A percentile compares a stretch with the other conserved stretches of the same genome.
Conservation (phyloP, 2,888 invertebrate genomes). For the Apamea anceps region DNA sequence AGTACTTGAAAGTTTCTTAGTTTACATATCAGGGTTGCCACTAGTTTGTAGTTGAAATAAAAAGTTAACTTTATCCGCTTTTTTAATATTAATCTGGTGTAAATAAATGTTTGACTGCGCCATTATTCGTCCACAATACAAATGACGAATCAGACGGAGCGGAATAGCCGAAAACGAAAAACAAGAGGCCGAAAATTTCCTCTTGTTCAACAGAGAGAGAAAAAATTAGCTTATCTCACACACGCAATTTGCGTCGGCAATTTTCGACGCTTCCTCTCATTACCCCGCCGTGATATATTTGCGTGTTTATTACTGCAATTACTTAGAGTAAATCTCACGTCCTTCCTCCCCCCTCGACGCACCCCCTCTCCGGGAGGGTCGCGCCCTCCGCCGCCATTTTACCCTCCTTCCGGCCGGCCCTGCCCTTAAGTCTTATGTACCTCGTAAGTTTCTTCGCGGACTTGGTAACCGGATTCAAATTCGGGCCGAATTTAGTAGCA, state of each 20-base stretch:
- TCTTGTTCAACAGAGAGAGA: constrained; percentile 73
- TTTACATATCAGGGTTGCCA: background rate
- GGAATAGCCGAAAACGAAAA: constrained; percentile 63
- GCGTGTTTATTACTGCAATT: constrained; percentile 91
- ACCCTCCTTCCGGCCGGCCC: constrained; percentile 89
- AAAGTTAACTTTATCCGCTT: background rate
- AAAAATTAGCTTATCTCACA: constrained; percentile 90
- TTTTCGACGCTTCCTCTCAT: constrained; percentile 90
- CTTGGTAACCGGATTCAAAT: constrained; percentile 90
- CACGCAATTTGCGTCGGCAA: constrained; percentile 90
- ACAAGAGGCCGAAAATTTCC: constrained; percentile 64
- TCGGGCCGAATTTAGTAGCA: constrained; percentile 90
- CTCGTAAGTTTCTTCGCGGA: constrained; percentile 90
- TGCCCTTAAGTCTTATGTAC: constrained; percentile 91
- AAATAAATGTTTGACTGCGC: constrained; percentile 37
- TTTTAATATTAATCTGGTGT: background rate
- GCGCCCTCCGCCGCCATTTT: constrained; percentile 88
- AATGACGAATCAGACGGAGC: constrained; percentile 62
- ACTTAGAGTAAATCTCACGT: constrained; percentile 91
- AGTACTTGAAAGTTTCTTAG: constrained; percentile 1
- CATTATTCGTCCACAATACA: constrained; percentile 54
- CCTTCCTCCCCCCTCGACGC: constrained; percentile 86
- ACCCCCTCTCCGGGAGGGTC: constrained; percentile 81
- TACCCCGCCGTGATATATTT: constrained; percentile 90
- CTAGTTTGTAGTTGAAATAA: background rate